A percentile compares a stretch with the other conserved stretches of the same genome.
Evolutionary conservation across 2,888 invertebrate genomes (phyloP).

Genomic region (Cheiracanthium punctorium): DNA sequence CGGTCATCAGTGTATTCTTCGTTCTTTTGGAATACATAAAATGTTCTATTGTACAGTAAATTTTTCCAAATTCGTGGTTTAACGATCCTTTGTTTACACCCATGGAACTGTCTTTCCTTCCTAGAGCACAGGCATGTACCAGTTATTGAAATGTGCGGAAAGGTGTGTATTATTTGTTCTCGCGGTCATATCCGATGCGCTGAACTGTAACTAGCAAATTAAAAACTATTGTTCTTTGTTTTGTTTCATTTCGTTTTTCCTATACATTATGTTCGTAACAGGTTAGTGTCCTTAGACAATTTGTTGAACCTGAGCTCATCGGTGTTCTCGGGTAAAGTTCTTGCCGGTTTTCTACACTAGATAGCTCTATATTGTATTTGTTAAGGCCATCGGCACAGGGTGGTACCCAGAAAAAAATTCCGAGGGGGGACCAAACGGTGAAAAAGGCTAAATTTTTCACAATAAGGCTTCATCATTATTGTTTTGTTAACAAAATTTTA

Average conservation of each 20-base stretch:
- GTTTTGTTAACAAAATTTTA: too few relatives aligned
- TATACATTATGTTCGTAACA: neutral
- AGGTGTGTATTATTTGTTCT: neutral
- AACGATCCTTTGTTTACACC: neutral
- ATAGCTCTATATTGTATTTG: too few relatives aligned
- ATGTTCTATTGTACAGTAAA: neutral
- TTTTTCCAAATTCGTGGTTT: neutral
- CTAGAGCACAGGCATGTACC: too few relatives aligned
- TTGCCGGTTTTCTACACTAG: too few relatives aligned
- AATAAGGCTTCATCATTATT: too few relatives aligned
- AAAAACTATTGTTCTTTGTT: neutral
- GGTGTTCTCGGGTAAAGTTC: too few relatives aligned
- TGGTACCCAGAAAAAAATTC: too few relatives aligned
- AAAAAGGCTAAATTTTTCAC: too few relatives aligned
- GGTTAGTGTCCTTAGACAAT: neutral
- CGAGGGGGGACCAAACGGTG: too few relatives aligned
- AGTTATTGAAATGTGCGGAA: too few relatives aligned
- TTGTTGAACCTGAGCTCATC: too few relatives aligned
- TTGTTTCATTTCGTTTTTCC: neutral
- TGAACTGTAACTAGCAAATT: neutral
- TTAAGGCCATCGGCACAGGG: too few relatives aligned
- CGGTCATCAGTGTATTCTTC: neutral
- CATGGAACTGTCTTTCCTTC: neutral
- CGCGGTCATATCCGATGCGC: neutral
- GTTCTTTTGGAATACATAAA: neutral